Base-by-base conservation (phyloP, 2,113 vertebrate species). In the Thinocorus orbignyianus region DNA sequence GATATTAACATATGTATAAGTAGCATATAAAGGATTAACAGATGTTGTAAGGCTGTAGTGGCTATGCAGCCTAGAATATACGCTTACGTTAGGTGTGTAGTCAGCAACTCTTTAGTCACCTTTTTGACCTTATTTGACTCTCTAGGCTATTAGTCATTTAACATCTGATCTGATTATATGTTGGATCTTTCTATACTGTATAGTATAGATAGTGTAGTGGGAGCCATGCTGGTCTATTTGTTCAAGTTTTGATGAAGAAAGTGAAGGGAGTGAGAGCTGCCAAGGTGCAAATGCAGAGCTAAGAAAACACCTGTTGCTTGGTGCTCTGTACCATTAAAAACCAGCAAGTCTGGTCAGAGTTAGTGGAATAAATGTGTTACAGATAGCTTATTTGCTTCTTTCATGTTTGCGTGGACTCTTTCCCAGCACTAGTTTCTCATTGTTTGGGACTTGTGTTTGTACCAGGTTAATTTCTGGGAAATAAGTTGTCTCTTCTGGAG, bases 251-350 rank as follows among this genome's bases (percentile, higher is more conserved):
- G 41, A 17, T 11, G 33, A 46, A 73, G n/a, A 48, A 68, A 17
- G 6, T 13, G 51, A 80, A 68, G 7, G 46, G 11, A 74, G 39
- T 2, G 39, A 54, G 33, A 44, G n/a, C 10, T 0, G 1, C 22
- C 24, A 16, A 57, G 35, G 7, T 9, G 25, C 0, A 2, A 26
- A 23, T 52, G 51, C 37, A 13, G 31, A 35, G 51, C 9, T 51
- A 58, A 0, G 4, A 41, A n/a, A n/a, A 51, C 19, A 30, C 52
- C 35, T 6, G 0, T 35, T 35, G 31, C 25, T 68, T 51, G 16
- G 25, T 49, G 62, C 19, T 41, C 62, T 25, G 11, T 17, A 10
- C 24, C 15, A 19, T 30, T n/a, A 52, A 51, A 57, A 58, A 68
- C 30, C 28, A 14, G 51, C 25, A 49, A 58, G 42, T 8, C 23